These are phyloP conservation scores for Clistopyga incitator DNA, from an alignment of 2,888 invertebrate species.

Conservation along the genomic window DNA sequence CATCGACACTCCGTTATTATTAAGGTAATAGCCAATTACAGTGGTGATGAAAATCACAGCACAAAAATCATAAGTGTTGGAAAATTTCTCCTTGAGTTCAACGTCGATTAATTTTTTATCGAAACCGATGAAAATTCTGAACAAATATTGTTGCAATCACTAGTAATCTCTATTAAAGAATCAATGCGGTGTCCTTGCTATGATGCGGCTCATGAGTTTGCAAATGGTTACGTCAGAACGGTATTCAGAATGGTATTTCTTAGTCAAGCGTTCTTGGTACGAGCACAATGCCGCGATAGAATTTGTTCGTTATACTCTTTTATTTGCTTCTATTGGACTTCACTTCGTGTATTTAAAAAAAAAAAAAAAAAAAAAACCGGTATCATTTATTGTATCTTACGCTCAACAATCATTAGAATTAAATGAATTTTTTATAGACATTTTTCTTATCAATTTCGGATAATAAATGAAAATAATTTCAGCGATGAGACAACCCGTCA, in stretches of 20 bases:
- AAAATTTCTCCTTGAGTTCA: slow-evolving; percentile 7
- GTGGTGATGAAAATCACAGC: not conserved
- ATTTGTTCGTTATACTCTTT: slow-evolving; percentile 26
- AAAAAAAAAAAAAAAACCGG: not conserved
- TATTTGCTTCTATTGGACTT: slow-evolving; percentile 1
- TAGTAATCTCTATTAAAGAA: slow-evolving; percentile 22
- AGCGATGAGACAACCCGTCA: slow-evolving; percentile 96
- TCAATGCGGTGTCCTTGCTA: slow-evolving; percentile 35
- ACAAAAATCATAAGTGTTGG: slow-evolving; percentile 12
- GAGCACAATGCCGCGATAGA: slow-evolving; percentile 43
- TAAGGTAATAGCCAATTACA: slow-evolving; percentile 87
- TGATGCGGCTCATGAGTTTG: slow-evolving; percentile 25
- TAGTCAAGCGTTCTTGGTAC: slow-evolving; percentile 24
- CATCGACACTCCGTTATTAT: slow-evolving; percentile 95
- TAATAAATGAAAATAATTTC: slow-evolving; percentile 62
- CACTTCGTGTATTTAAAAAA: not conserved
- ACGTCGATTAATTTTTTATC: not conserved
- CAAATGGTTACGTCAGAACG: slow-evolving; percentile 25
- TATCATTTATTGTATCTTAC: not conserved
- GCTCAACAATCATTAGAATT: not conserved
- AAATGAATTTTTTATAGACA: not conserved
- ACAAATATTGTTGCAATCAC: not conserved
- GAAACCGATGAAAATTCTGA: slow-evolving; percentile 30
- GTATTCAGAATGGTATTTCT: slow-evolving; percentile 17
- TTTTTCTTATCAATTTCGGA: not conserved